Evolutionary conservation across 1,140 invertebrate genomes (phyloP), one percentile per base, ranked within the genome.

Genomic region (Hyles euphorbiae): DNA sequence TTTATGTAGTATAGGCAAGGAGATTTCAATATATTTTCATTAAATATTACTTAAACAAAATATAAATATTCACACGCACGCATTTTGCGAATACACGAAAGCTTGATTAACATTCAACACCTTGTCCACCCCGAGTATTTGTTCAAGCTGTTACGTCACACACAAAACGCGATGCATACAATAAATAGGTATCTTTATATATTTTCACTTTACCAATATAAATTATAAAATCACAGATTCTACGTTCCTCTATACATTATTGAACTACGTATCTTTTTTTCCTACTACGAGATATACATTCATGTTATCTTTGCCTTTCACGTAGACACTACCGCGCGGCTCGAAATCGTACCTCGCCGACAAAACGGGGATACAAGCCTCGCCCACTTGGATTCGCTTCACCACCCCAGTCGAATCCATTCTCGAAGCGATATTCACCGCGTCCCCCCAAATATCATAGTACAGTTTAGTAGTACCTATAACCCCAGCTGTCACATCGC

Each of bases 381-480:
- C 94, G 2, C 94, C 94, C 6, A 98, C 93, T 82, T 99, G 97
- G 65, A 98, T 97, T 55, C 94, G 90, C 56, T 96, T 95, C 5
- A 93, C 91, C 1, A 98, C 92, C 0, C 96, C 96, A 0, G 96
- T 98, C 0, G 96, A 97, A 78, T 99, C 98, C 98, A 96, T 98
- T 55, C 98, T 90, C 3, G 96, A 97, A 0, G 98, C 97, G 55
- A 99, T 98, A 87, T 99, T 99, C 0, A 99, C 98, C 0, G 98
- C 97, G 87, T 99, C 98, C 0, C 98, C 98, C 98, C 98, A 99
- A 55, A 99, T 99, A 82, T 99, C 98, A 69, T 98, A 99, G 74
- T 98, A 97, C 11, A 99, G 89, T 78, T 99, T 99, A 0, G 96
- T 96, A 0, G 97, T 98, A 0, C 98, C 98, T 52, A 99, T 98